Conservation (phyloP, 2,888 invertebrate species). For the Aphidius colemani region DNA sequence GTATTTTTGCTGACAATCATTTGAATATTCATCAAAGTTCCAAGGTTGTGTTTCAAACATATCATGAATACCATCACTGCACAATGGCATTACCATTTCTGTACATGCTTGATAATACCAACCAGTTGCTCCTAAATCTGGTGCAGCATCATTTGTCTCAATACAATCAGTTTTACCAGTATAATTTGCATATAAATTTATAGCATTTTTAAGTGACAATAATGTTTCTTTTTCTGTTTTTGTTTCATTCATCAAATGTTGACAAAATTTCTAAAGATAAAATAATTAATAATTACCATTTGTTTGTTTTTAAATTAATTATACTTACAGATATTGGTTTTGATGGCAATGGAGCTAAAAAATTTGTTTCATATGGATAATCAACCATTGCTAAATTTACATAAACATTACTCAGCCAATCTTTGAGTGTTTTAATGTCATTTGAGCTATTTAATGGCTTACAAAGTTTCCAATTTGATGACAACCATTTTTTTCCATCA, state of each 20-base stretch:
- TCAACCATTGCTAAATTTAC: slow-evolving; percentile 90
- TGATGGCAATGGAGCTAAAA: slow-evolving; percentile 81
- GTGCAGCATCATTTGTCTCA: slow-evolving; percentile 65
- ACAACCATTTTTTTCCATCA: slow-evolving; percentile 73
- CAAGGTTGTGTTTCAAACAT: slow-evolving; percentile 83
- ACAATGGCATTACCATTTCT: slow-evolving; percentile 97
- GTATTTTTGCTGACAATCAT: slow-evolving; percentile 72
- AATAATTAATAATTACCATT: neutral
- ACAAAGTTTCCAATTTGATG: slow-evolving; percentile 78
- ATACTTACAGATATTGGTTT: slow-evolving; percentile 73
- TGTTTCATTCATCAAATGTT: slow-evolving; percentile 52
- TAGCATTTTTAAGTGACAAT: slow-evolving; percentile 68
- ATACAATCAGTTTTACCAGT: slow-evolving; percentile 75
- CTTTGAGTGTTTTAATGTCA: slow-evolving; percentile 66
- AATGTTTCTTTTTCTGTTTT: slow-evolving; percentile 44
- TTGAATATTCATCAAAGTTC: slow-evolving; percentile 71
- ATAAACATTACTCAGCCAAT: slow-evolving; percentile 76
- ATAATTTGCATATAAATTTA: slow-evolving; percentile 82
- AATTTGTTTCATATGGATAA: slow-evolving; percentile 88
- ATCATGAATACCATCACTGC: slow-evolving; percentile 74
- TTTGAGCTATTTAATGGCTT: slow-evolving; percentile 66
- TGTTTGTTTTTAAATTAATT: neutral
- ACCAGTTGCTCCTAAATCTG: slow-evolving; percentile 68
- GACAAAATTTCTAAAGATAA: slow-evolving; percentile 62
- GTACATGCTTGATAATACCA: slow-evolving; percentile 92